Percentiles rank a stretch among this genome's conserved stretches.
Evolutionary conservation across 2,113 vertebrate species (phyloP).

Genomic region (Calyptommatus sinebrachiatus): DNA sequence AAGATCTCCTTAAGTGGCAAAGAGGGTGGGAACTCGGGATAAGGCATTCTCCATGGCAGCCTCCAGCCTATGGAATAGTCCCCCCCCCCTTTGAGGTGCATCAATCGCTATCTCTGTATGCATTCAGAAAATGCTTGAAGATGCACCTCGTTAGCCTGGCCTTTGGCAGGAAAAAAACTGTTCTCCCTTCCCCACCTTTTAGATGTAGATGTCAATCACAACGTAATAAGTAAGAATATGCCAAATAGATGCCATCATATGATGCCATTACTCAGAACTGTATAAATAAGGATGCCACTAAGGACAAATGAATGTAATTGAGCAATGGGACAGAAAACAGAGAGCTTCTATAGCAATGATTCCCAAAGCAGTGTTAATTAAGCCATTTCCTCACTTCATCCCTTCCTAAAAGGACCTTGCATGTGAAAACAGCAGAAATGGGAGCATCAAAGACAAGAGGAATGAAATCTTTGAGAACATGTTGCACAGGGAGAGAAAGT

Average conservation of each 20-base stretch:
- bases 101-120: too few relatives aligned
- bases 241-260: not conserved
- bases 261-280: not conserved
- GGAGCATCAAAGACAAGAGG: not conserved
- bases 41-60: too few relatives aligned
- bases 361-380: not conserved
- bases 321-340: not conserved
- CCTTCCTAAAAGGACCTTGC: not conserved
- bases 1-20: too few relatives aligned
- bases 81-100: too few relatives aligned
- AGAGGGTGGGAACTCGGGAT: too few relatives aligned
- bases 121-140: too few relatives aligned
- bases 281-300: not conserved
- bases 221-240: too few relatives aligned
- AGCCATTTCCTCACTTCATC: not conserved
- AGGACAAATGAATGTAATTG: not conserved
- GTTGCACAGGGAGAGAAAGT: not conserved
- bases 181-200: too few relatives aligned
- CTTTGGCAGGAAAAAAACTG: too few relatives aligned
- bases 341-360: not conserved
- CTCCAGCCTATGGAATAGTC: too few relatives aligned
- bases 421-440: not conserved
- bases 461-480: not conserved
- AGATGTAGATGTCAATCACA: too few relatives aligned
- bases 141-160: too few relatives aligned